These are phyloP conservation scores for Lithosia quadra DNA, from an alignment of 2,888 invertebrate genomes.

Conservation along the genomic window DNA sequence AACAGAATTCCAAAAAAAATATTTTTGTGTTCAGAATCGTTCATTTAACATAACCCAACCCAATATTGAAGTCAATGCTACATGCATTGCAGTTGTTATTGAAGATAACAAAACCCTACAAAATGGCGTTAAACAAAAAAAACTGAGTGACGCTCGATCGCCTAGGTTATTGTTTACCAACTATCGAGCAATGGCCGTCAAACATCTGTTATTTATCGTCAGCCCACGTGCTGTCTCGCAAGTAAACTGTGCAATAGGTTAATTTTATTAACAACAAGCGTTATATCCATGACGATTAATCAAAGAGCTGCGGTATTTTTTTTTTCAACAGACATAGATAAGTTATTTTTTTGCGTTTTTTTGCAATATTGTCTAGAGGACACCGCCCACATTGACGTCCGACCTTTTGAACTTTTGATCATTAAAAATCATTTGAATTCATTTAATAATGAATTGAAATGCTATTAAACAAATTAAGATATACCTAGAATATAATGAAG, in stretches of 20 bases:
- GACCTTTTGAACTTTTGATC: background rate
- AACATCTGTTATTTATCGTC: constrained; percentile 29
- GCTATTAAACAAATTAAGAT: background rate
- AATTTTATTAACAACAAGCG: constrained; percentile 35
- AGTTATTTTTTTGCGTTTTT: constrained; percentile 10
- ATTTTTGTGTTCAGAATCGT: too few relatives aligned
- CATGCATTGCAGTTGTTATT: background rate
- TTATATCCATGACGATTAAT: constrained; percentile 33
- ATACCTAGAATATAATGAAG: background rate
- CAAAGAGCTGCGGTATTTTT: constrained; percentile 22
- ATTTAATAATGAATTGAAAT: background rate
- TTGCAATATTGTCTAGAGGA: constrained; percentile 11
- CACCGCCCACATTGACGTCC: constrained; percentile 1
- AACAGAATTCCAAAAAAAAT: too few relatives aligned
- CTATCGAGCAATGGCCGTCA: constrained; percentile 24
- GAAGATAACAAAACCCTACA: background rate
- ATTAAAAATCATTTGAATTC: constrained; percentile 1
- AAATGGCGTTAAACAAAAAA: background rate
- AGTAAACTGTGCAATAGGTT: constrained; percentile 28
- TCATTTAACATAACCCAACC: too few relatives aligned
- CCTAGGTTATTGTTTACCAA: constrained; percentile 12
- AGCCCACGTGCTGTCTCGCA: constrained; percentile 33
- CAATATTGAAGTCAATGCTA: too few relatives aligned
- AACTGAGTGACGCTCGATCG: background rate
- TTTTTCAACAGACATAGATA: background rate